Percentiles rank a stretch among this genome's conserved stretches.
phyloP scores from a whole-genome alignment of 2,113 vertebrate species.

The Sylvietta virens region DNA sequence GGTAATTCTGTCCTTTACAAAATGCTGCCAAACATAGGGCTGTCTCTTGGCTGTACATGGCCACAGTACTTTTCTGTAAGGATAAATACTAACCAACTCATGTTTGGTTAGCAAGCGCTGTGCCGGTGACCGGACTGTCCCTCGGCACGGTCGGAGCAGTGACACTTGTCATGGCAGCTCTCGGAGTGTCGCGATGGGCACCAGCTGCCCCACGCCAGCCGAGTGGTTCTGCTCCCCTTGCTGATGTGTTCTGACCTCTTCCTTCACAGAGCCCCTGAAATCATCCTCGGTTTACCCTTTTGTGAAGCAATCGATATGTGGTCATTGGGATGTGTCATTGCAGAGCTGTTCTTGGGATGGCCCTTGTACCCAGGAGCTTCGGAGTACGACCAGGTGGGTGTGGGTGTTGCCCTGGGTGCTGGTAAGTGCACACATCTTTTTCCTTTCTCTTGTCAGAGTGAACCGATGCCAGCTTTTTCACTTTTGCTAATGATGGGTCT shows the following conservation, averaged over 20 bases:
- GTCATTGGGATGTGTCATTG: slow-evolving; percentile 98
- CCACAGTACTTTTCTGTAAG: neutral
- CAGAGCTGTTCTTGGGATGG: slow-evolving; percentile 98
- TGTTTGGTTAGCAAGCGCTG: neutral
- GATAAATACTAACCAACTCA: fast-evolving
- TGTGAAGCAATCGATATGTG: slow-evolving; percentile 99
- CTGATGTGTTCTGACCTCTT: slow-evolving; percentile 16
- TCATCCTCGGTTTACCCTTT: slow-evolving; percentile 96
- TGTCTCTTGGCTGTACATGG: neutral
- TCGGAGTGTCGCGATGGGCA: fast-evolving
- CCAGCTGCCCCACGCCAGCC: fast-evolving
- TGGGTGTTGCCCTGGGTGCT: neutral
- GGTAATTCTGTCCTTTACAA: neutral
- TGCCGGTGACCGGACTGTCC: neutral
- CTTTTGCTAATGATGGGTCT: neutral
- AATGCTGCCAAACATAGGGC: neutral
- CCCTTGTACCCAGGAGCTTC: slow-evolving; percentile 96
- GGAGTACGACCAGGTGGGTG: slow-evolving; percentile 93
- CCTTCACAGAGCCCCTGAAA: slow-evolving; percentile 89
- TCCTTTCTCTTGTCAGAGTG: neutral
- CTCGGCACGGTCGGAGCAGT: neutral
- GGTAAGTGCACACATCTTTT: neutral
- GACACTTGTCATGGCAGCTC: neutral
- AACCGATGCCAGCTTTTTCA: neutral
- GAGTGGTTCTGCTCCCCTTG: fast-evolving